Conservation (phyloP, 30 jellyfish, hydroid and myxozoan species). For the Pseudorhiza aurosa region DNA sequence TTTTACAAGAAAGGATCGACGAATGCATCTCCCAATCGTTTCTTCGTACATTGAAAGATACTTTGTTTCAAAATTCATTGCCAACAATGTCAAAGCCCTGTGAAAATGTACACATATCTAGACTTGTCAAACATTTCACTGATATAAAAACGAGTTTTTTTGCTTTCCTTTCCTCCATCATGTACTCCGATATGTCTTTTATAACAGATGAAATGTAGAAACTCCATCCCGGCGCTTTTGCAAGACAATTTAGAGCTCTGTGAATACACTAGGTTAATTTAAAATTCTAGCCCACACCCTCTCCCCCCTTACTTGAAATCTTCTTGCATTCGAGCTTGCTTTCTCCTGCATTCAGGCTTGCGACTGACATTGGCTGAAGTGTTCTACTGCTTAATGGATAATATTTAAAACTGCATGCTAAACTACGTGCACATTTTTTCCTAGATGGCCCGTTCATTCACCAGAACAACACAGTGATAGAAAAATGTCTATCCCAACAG, state of each 20-base stretch:
- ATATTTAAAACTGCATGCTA: too few species aligned
- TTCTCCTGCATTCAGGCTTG: too few species aligned
- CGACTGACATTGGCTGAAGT: too few species aligned
- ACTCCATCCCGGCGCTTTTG: background rate
- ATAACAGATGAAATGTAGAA: constrained; percentile 6
- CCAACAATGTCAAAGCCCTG: background rate
- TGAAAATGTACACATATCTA: background rate
- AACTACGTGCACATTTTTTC: too few species aligned
- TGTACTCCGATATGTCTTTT: background rate
- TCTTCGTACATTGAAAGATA: constrained; percentile 15
- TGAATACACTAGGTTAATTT: background rate
- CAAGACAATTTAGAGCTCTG: constrained; percentile 24
- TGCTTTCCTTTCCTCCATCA: background rate
- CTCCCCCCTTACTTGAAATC: constrained; percentile 41
- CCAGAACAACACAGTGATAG: too few species aligned
- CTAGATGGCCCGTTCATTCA: too few species aligned
- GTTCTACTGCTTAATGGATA: too few species aligned
- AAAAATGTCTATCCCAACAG: too few species aligned
- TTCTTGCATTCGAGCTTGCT: too few species aligned
- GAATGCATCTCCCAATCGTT: constrained; percentile 15
- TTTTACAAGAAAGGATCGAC: constrained; percentile 15
- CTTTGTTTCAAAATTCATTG: constrained; percentile 1
- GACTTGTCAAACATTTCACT: background rate
- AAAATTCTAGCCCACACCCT: constrained; percentile 1
- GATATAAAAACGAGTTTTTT: background rate